These are phyloP conservation scores for Diabrotica virgifera DNA, from an alignment of 1,140 invertebrate species.

Conservation along the genomic window DNA sequence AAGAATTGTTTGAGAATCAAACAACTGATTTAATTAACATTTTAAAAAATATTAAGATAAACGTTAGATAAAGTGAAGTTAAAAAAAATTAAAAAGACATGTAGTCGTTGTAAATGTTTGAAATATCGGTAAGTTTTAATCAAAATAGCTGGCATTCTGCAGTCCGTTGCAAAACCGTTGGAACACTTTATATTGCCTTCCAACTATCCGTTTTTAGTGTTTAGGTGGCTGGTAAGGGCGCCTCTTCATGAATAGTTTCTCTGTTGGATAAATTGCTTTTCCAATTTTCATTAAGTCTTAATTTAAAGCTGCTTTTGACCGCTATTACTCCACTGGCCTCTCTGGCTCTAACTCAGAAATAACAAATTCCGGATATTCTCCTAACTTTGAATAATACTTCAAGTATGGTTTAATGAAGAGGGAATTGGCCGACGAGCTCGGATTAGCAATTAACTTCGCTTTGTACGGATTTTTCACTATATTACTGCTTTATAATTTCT, in stretches of 20 bases:
- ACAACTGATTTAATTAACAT: too few relatives aligned
- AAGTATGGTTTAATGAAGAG: neutral
- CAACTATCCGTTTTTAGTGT: slow-evolving; percentile 22
- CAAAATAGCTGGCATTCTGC: slow-evolving; percentile 20
- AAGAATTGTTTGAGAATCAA: too few relatives aligned
- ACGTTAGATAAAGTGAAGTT: too few relatives aligned
- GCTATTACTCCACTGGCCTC: slow-evolving; percentile 11
- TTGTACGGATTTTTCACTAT: neutral
- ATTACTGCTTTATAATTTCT: too few relatives aligned
- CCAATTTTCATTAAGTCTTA: slow-evolving; percentile 25
- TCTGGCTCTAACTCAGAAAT: slow-evolving; percentile 1
- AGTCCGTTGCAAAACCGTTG: slow-evolving; percentile 9
- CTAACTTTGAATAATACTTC: neutral
- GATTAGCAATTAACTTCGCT: slow-evolving; percentile 1
- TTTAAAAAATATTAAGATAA: too few relatives aligned
- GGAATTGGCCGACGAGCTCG: slow-evolving; percentile 1
- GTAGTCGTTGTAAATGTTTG: neutral
- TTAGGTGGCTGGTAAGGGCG: slow-evolving; percentile 12
- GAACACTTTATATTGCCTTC: slow-evolving; percentile 20
- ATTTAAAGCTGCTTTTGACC: slow-evolving; percentile 20
- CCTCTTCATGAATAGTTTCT: slow-evolving; percentile 24
- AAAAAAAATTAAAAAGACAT: too few relatives aligned
- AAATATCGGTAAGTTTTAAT: slow-evolving; percentile 9
- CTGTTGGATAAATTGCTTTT: slow-evolving; percentile 24
- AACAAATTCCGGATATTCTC: slow-evolving; percentile 5